Percentiles rank a stretch among this genome's conserved stretches.
Evolutionary conservation across 2,113 vertebrate genomes (phyloP).

Genomic region (Manacus vitellinus): DNA sequence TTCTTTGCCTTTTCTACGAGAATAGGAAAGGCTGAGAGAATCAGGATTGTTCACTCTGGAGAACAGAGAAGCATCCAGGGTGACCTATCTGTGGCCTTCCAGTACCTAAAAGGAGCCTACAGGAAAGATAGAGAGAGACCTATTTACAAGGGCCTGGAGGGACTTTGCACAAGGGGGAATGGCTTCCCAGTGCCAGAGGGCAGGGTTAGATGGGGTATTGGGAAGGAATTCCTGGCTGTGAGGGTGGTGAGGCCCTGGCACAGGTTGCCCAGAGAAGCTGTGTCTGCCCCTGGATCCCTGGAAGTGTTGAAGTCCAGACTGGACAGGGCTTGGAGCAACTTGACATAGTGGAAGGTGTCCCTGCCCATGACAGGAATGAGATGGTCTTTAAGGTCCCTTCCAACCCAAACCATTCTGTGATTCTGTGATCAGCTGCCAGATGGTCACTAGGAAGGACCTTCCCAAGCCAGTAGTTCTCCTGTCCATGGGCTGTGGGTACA

Average conservation of each 20-base stretch:
- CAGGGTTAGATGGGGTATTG: fast-evolving
- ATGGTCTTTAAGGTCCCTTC: background rate
- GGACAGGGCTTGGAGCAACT: fast-evolving
- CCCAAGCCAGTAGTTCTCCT: background rate
- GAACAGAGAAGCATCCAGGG: background rate
- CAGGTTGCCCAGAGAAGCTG: background rate
- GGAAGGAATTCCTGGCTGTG: fast-evolving
- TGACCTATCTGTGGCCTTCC: background rate
- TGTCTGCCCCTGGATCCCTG: background rate
- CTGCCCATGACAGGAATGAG: background rate
- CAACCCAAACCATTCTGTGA: background rate
- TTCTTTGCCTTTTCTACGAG: background rate
- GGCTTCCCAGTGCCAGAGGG: background rate
- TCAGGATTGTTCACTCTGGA: background rate
- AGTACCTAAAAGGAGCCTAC: background rate
- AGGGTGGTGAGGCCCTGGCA: background rate
- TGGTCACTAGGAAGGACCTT: background rate
- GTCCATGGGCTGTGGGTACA: fast-evolving
- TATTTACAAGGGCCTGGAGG: background rate
- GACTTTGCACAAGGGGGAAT: background rate
- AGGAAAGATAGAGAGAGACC: background rate
- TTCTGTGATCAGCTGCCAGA: background rate
- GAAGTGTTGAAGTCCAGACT: fast-evolving
- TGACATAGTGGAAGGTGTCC: fast-evolving
- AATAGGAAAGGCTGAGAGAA: background rate